A percentile compares a stretch with the other conserved stretches of the same genome.
Conservation (phyloP, 1,140 invertebrate genomes). For the Steinernema khuongi region DNA sequence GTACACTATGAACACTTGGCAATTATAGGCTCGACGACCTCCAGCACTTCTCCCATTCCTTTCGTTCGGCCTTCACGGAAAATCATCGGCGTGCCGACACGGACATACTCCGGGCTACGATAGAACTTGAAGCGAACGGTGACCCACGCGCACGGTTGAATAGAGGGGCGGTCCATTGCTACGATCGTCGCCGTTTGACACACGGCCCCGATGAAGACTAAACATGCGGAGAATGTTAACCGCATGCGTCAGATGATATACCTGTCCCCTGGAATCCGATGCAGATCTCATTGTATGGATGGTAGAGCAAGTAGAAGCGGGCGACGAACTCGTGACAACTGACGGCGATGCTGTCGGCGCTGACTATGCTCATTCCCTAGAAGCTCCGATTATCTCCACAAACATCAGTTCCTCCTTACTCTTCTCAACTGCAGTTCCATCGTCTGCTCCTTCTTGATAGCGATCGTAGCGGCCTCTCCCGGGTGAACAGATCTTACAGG, state of each 20-base stretch:
- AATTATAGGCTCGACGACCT: no score
- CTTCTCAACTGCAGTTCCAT: slow-evolving; percentile 18
- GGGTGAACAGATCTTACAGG: slow-evolving; percentile 68
- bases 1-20: no score
- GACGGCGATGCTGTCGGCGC: background rate
- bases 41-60: slow-evolving; percentile 76
- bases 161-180: slow-evolving; percentile 64
- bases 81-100: slow-evolving; percentile 75
- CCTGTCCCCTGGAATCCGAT: slow-evolving; percentile 50
- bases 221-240: slow-evolving; percentile 60
- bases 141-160: slow-evolving; percentile 65
- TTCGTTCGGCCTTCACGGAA: slow-evolving; percentile 81
- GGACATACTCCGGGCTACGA: slow-evolving; percentile 82
- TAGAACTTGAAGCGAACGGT: slow-evolving; percentile 78
- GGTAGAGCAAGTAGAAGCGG: slow-evolving; percentile 39
- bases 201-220: slow-evolving; percentile 87
- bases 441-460: slow-evolving; percentile 20
- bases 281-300: slow-evolving; percentile 36
- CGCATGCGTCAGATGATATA: background rate
- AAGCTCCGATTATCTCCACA: background rate
- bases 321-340: slow-evolving; percentile 58
- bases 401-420: slow-evolving; percentile 14
- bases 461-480: slow-evolving; percentile 73
- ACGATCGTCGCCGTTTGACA: slow-evolving; percentile 81
- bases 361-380: slow-evolving; percentile 45